phyloP scores from a whole-genome alignment of 92 coral and sea anemone species.

The Heteractis magnifica region DNA sequence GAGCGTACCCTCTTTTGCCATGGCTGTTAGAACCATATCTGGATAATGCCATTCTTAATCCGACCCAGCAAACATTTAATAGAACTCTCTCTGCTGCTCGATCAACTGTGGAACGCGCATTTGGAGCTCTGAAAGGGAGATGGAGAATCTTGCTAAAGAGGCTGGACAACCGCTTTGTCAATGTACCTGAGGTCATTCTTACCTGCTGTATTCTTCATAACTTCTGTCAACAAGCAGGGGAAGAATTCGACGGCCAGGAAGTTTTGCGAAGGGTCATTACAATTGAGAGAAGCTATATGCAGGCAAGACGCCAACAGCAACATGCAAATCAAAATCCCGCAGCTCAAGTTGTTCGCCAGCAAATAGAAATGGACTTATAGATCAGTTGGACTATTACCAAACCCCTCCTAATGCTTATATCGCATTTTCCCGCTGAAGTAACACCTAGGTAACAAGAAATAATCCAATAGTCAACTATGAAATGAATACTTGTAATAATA shows the following conservation, averaged over 20 bases:
- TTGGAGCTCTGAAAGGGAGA: slow-evolving; percentile 39
- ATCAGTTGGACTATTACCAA: slow-evolving; percentile 21
- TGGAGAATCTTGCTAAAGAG: slow-evolving; percentile 42
- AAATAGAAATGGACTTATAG: slow-evolving; percentile 34
- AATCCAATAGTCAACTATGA: too few species aligned
- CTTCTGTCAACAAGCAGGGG: slow-evolving; percentile 44
- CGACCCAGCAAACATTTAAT: slow-evolving; percentile 35
- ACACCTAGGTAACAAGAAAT: too few species aligned
- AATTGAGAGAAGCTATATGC: slow-evolving; percentile 46
- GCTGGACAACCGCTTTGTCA: slow-evolving; percentile 36
- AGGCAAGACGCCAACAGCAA: slow-evolving; percentile 38
- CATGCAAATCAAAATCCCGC: slow-evolving; percentile 41
- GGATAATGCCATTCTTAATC: neutral
- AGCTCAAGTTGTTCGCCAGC: slow-evolving; percentile 38
- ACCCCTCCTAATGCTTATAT: slow-evolving; percentile 4
- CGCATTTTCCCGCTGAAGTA: too few species aligned
- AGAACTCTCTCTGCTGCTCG: slow-evolving; percentile 43
- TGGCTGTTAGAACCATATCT: slow-evolving; percentile 11
- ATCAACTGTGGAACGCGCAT: slow-evolving; percentile 36
- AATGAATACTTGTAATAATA: too few species aligned
- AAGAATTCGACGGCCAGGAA: slow-evolving; percentile 53
- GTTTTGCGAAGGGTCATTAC: slow-evolving; percentile 49
- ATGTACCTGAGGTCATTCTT: slow-evolving; percentile 42
- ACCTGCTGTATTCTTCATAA: slow-evolving; percentile 51
- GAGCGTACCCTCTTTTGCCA: slow-evolving; percentile 40